Evolutionary conservation across 2,113 vertebrate species (phyloP).

Genomic region (Glaucomys volans): DNA sequence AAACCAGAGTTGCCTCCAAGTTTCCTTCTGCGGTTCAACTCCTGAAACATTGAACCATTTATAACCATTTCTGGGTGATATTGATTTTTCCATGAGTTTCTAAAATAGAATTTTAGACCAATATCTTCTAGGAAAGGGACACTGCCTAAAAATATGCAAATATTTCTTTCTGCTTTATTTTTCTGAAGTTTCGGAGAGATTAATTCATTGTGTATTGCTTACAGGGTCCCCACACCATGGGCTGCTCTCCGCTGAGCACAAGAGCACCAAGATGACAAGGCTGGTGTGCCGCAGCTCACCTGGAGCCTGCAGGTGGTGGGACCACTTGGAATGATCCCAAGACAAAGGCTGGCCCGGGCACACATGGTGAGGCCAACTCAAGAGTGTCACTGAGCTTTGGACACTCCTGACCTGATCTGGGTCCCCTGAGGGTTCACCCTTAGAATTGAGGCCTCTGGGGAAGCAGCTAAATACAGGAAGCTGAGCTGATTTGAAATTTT

Average conservation of each 20-base stretch:
- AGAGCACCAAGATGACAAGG: accelerated
- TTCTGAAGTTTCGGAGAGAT: not conserved
- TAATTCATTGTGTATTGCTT: no score
- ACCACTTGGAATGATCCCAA: not conserved
- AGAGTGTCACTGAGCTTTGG: not conserved
- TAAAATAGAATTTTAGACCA: not conserved
- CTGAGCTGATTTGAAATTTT: not conserved
- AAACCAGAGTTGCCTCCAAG: not conserved
- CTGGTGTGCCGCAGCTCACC: not conserved
- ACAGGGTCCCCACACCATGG: accelerated
- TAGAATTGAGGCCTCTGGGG: not conserved
- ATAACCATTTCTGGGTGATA: not conserved
- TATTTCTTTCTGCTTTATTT: not conserved
- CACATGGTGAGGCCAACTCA: not conserved
- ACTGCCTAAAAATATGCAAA: not conserved
- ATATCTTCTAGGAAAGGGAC: not conserved
- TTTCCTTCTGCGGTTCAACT: not conserved
- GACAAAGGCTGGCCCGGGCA: not conserved
- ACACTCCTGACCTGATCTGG: not conserved
- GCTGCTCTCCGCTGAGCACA: no score
- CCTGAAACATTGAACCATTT: not conserved
- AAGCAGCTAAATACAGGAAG: not conserved
- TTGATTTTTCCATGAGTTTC: not conserved
- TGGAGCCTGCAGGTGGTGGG: not conserved
- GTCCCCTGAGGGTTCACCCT: not conserved